Base-by-base conservation (phyloP, 2,797 vertebrate species). In the Heteromormyrus szaboi region DNA sequence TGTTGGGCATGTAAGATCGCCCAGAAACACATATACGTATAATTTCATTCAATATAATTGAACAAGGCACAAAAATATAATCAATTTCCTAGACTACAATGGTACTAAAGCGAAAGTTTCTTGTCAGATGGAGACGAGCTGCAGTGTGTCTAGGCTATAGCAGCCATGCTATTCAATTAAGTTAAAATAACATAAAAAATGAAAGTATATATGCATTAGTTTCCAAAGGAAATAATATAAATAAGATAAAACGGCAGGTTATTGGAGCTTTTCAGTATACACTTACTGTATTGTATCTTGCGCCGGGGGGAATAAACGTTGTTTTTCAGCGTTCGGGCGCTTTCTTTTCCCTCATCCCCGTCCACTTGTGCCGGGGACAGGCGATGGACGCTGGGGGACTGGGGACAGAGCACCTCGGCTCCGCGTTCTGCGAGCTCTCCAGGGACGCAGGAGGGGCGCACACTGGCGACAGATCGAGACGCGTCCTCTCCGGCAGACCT, bases 261-360 rank as follows among this genome's bases (percentile, higher is more conserved):
- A 17, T 22, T 84, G 81, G n/a, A 51, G n/a, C 14, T 48, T 85
- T 85, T 22, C 11, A 85, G 9, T 12, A 9, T n/a, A 81, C 33
- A 88, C 88, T 88, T 83, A 88, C 88, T 83, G 72, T 79, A 33
- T 33, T 44, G 72, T 79, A 33, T 37, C 65, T 14, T 29, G 65
- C 29, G 65, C 11, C 29, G 65, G 14, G 29, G 29, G 65, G 2
- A 41, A 79, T 51, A 48, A 85, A 85, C 79, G 72, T 9, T 51
- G 51, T 48, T 51, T 41, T 56, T 81, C n/a, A 81, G 33, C 65
- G 29, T 33, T 72, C 37, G 9, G 51, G 8, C 33, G 48, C 53
- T 81, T 44, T 81, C 48, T 29, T 44, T 81, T n/a, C 76, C 81
- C 25, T 85, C 81, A 85, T 88, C 33, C 88, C 37, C 17, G 54